Evolutionary conservation across 2,888 invertebrate species (phyloP), one percentile per base, ranked within the genome.

Genomic region (Cantharis nigra): DNA sequence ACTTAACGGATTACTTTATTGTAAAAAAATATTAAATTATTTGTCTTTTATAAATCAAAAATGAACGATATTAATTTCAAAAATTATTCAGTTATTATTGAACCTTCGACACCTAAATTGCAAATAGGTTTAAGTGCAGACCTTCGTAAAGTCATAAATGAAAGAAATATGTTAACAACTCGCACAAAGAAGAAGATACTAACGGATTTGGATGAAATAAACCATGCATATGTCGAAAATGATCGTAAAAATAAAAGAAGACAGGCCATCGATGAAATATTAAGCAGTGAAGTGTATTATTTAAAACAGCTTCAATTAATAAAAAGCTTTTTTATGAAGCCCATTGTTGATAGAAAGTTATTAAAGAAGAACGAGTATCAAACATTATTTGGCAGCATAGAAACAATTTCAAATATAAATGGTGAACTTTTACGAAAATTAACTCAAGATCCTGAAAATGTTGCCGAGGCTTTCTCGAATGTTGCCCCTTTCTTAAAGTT

Each of bases 401-500:
- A 91, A 83, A 91, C 91, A 80, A 90, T 94, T 65, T 91, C 92
- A 83, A 91, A 91, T 84, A 88, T 93, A 4, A 93, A 93, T 85
- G 90, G 90, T 2, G 92, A 92, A 83, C 87, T 93, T 9, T 85
- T 93, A 7, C 88, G 89, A 9, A 91, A 92, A 83, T 85, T 94
- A 70, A 90, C 91, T 81, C 83, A 88, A 9, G 89, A 91, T 82
- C 86, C 89, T 77, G 90, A 91, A 30, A 91, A 92, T 85, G 90
- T 94, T 9, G 92, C 92, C 0, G 87, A 89, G 71, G 93, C 94
- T 0, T 95, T 95, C 86, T 89, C 91, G 0, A 92, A 92, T 84
- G 90, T 95, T 78, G 94, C 93, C 1, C 95, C 95, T 3, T 95
- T 93, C 85, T 92, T 95, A 72, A 95, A 95, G 87, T 86, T 95